A percentile compares a stretch with the other conserved stretches of the same genome.
phyloP scores from a whole-genome alignment of 2,113 vertebrate genomes.

The Eurypyga helias region DNA sequence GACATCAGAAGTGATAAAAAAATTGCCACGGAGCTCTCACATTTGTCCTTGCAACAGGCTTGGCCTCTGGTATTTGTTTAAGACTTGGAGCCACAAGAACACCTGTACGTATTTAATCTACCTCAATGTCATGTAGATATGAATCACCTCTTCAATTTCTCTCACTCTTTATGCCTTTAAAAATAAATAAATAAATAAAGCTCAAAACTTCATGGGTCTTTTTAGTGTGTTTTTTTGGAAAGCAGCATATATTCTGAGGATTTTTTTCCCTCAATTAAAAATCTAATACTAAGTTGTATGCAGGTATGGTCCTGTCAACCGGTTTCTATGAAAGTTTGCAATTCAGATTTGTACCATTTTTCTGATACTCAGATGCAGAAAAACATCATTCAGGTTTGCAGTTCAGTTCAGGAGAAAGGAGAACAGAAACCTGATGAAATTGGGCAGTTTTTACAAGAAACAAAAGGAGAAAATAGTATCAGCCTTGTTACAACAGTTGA shows the following conservation, averaged over 20 bases:
- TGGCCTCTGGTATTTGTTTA: constrained; percentile 23
- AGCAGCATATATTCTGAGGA: background rate
- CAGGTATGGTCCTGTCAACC: background rate
- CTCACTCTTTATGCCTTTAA: background rate
- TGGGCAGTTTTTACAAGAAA: background rate
- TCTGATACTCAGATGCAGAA: background rate
- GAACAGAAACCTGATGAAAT: background rate
- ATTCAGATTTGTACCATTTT: background rate
- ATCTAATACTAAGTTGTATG: background rate
- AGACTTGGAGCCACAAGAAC: background rate
- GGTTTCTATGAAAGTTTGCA: background rate
- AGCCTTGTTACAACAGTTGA: background rate
- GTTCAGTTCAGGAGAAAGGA: background rate
- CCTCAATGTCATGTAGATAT: background rate
- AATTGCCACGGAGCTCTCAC: background rate
- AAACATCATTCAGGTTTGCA: background rate
- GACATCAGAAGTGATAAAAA: background rate
- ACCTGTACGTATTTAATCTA: background rate
- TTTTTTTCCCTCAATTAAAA: background rate
- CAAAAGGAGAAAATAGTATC: background rate
- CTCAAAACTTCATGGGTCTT: accelerated
- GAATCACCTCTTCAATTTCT: background rate
- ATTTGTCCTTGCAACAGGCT: background rate
- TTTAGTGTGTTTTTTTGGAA: background rate
- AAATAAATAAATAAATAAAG: background rate